Evolutionary conservation across 2,888 invertebrate genomes (phyloP), one percentile per base, ranked within the genome.

Genomic region (Philereme transversata): DNA sequence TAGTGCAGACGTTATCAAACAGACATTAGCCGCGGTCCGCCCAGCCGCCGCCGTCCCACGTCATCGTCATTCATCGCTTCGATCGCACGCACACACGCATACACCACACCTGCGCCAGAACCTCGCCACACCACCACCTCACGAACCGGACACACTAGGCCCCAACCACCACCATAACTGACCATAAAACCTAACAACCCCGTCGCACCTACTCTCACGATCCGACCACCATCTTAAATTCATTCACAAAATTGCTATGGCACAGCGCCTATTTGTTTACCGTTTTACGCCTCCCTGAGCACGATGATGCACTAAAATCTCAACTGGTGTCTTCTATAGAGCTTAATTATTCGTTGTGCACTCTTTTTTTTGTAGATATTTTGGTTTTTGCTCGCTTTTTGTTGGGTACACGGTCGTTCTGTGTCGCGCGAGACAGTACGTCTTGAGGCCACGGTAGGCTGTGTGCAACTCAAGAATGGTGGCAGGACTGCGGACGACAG

Each of bases 391-490:
- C 64, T 72, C 75, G 82, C 71, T 89, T 87, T 88, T 88, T 83
- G 78, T 80, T 82, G 83, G 79, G 68, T 75, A 81, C 83, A 79
- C 83, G 79, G 83, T 78, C 69, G 79, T 59, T 59, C 7, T 77
- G 75, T 65, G 67, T 67, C 70, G 71, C 70, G 72, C 74, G 79
- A 71, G 76, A 68, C 63, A 53, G 60, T 72, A 72, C 78, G 62
- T 79, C 61, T 60, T 55, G 46, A 54, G 76, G 64, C 65, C 77
- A 68, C 82, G 79, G 70, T 69, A 71, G 78, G 74, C 72, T 72
- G 77, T 84, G 81, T 90, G 89, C 87, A 88, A 91, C 91, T 91
- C 72, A 90, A 90, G 90, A 90, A 90, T 90, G 90, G 88, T 87
- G 88, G 88, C 76, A 88, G 81, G 88, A 90, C 90, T 90, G 91